Evolutionary conservation across 2,888 invertebrate genomes (phyloP).

Genomic region (Galerucella pusilla): DNA sequence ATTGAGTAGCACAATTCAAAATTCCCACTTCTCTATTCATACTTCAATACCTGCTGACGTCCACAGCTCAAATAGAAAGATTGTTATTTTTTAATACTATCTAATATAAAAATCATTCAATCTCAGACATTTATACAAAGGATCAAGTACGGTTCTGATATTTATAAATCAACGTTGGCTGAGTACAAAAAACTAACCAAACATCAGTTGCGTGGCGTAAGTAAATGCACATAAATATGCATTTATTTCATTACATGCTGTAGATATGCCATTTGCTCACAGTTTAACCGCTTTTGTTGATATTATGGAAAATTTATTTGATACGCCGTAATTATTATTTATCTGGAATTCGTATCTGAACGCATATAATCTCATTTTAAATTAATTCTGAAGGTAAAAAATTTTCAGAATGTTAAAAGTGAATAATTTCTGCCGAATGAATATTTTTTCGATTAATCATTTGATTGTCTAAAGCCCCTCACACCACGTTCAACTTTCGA

Average conservation of each 20-base stretch:
- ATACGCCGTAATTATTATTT: slow-evolving; percentile 29
- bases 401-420: not conserved
- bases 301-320: slow-evolving; percentile 31
- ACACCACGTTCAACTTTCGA: too few species aligned
- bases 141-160: not conserved
- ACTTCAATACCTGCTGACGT: too few species aligned
- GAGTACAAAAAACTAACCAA: slow-evolving; percentile 19
- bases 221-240: slow-evolving; percentile 52
- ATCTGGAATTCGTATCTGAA: slow-evolving; percentile 27
- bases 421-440: too few species aligned
- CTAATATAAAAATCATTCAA: too few species aligned
- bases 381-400: not conserved
- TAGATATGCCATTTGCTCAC: slow-evolving; percentile 47
- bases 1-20: too few species aligned
- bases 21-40: too few species aligned
- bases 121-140: not conserved
- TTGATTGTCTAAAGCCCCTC: too few species aligned
- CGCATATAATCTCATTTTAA: not conserved
- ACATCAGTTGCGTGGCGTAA: slow-evolving; percentile 46
- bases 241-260: slow-evolving; percentile 49
- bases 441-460: too few species aligned
- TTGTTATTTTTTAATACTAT: too few species aligned
- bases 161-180: slow-evolving; percentile 42
- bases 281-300: slow-evolving; percentile 35
- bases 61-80: too few species aligned